Percentiles rank a stretch among this genome's conserved stretches.
These are phyloP conservation scores for Lanistes nyassanus DNA, from an alignment of 1,140 invertebrate species.

Conservation along the genomic window DNA sequence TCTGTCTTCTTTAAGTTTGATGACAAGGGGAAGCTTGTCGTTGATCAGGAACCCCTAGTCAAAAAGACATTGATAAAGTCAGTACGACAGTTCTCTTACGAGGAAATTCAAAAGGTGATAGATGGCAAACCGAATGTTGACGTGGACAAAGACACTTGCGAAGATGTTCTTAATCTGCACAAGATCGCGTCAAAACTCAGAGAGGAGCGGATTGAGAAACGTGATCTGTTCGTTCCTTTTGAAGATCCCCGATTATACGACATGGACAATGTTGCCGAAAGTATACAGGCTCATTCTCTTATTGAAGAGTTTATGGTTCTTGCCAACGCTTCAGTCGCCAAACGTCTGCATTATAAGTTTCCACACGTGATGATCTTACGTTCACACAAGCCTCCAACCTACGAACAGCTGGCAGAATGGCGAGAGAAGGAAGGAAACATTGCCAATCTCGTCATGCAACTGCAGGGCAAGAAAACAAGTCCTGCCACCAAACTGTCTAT, in stretches of 20 bases:
- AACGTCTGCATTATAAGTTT: constrained; percentile 24
- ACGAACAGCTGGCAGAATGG: constrained; percentile 35
- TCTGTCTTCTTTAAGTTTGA: constrained; percentile 50
- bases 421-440: constrained; percentile 26
- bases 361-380: constrained; percentile 36
- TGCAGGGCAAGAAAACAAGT: constrained; percentile 30
- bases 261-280: constrained; percentile 36
- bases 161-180: constrained; percentile 39
- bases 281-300: constrained; percentile 51
- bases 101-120: constrained; percentile 48
- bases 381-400: constrained; percentile 38
- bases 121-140: constrained; percentile 1
- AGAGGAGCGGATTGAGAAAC: constrained; percentile 37
- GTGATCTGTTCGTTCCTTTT: constrained; percentile 37
- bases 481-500: constrained; percentile 4
- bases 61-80: constrained; percentile 42
- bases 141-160: constrained; percentile 7
- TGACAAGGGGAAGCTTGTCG: constrained; percentile 20
- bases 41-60: constrained; percentile 14
- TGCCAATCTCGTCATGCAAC: constrained; percentile 32
- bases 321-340: constrained; percentile 42
- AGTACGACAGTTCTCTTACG: constrained; percentile 43
- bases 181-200: constrained; percentile 40
- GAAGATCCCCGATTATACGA: constrained; percentile 34
- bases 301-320: constrained; percentile 58